Base-by-base conservation (phyloP, 53 echinoderm and acorn worm species). In the Luidia sarsii region DNA sequence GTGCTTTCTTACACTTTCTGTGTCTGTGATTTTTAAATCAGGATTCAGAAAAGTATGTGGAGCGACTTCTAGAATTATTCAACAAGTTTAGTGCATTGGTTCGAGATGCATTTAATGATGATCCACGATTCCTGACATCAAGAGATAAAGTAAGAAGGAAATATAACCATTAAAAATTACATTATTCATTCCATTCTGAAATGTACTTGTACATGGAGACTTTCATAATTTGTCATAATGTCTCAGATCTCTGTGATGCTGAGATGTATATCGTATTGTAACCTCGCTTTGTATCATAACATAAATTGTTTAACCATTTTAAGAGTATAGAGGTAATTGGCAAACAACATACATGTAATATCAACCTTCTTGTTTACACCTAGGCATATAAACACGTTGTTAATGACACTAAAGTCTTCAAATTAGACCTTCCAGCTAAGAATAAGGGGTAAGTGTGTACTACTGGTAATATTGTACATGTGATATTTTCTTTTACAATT, bases 41-140 rank as follows among this genome's bases (percentile, higher is more conserved):
- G 96, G 96, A 96, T 86, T 93, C 96, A 9, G 96, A 96, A 66
- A 96, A 96, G 73, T 96, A 96, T 63, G 93, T 96, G 43, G 96
- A 96, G 87, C 93, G 88, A 69, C 79, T 96, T 10, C 65, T 96
- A 39, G 88, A 88, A 33, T 82, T 96, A 37, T 96, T 96, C 64
- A 85, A 93, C 57, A 39, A 90, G 64, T 96, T 96, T 73, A 96
- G 96, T 74, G 70, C 88, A 38, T 63, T 96, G 2, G 96, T 96
- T 80, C 81, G 77, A 79, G 88, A 96, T 59, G 96, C 96, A 43
- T 96, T 96, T 65, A 96, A 93, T 64, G 96, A 96, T 86, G 96
- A 96, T 32, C 96, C 96, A 51, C 86, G 96, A 49, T 96, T 96
- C 77, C 89, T 96, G 1, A 96, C 96, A 7, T 77, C 93, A 13